A percentile compares a stretch with the other conserved stretches of the same genome.
Evolutionary conservation across 2,797 vertebrate genomes (phyloP).

Genomic region (Dermochelys coriacea): DNA sequence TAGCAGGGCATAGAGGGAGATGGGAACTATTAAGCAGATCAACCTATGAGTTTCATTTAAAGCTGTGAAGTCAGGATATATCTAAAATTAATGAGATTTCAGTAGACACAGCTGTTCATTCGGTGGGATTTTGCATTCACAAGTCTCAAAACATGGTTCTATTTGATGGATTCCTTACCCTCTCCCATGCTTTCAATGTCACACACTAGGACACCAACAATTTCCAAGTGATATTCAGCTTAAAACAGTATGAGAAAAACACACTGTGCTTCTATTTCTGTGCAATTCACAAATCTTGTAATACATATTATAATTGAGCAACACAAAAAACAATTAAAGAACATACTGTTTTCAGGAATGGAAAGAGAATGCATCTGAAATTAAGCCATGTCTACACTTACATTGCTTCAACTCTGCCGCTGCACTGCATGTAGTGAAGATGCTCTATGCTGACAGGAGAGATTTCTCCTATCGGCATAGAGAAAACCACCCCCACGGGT

Average conservation of each 20-base stretch:
- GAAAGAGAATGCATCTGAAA: background rate
- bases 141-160: background rate
- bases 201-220: background rate
- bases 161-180: background rate
- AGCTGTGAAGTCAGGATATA: background rate
- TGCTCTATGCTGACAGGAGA: no score
- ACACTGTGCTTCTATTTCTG: background rate
- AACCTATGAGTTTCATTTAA: background rate
- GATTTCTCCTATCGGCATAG: no score
- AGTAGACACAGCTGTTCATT: background rate
- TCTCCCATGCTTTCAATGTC: background rate
- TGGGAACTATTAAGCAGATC: background rate
- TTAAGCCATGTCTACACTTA: no score
- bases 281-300: background rate
- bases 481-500: no score
- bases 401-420: no score
- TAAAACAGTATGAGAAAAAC: background rate
- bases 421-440: no score
- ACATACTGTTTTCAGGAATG: background rate
- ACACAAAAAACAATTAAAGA: background rate
- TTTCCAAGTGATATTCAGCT: background rate
- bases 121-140: background rate
- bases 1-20: background rate
- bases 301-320: background rate
- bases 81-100: background rate